A percentile compares a stretch with the other conserved stretches of the same genome.
phyloP scores from a whole-genome alignment of 2,888 invertebrate genomes.

The Agrenia bidenticulata region DNA sequence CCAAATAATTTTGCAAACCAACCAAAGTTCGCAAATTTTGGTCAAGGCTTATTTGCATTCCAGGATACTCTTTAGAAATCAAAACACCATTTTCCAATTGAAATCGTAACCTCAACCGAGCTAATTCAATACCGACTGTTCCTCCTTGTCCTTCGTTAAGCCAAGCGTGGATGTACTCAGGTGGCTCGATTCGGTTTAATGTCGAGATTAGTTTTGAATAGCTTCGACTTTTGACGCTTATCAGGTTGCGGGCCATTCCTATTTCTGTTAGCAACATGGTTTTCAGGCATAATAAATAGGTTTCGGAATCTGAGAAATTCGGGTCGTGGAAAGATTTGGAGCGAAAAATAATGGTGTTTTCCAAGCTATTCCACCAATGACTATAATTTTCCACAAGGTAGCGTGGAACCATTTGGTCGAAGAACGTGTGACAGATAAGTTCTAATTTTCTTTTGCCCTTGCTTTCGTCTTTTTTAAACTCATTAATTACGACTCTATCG shows the following conservation, averaged over 20 bases:
- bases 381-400: slow-evolving; percentile 22
- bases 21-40: slow-evolving; percentile 5
- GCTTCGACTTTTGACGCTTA: background rate
- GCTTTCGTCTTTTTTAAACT: background rate
- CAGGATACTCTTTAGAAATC: background rate
- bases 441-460: slow-evolving; percentile 15
- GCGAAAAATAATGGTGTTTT: background rate
- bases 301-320: background rate
- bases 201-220: background rate
- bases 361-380: slow-evolving; percentile 28
- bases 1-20: background rate
- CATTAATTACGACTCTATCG: background rate
- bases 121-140: background rate
- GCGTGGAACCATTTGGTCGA: slow-evolving; percentile 8
- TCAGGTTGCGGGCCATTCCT: background rate
- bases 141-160: background rate
- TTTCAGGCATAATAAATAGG: background rate
- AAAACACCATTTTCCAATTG: background rate
- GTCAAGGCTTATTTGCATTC: background rate
- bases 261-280: background rate
- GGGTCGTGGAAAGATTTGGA: background rate
- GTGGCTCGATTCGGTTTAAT: background rate
- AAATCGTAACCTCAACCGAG: background rate
- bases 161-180: slow-evolving; percentile 10
- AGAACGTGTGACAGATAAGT: slow-evolving; percentile 4